Base-by-base conservation (phyloP, 2,888 invertebrate genomes). In the Ophioninae sp. region DNA sequence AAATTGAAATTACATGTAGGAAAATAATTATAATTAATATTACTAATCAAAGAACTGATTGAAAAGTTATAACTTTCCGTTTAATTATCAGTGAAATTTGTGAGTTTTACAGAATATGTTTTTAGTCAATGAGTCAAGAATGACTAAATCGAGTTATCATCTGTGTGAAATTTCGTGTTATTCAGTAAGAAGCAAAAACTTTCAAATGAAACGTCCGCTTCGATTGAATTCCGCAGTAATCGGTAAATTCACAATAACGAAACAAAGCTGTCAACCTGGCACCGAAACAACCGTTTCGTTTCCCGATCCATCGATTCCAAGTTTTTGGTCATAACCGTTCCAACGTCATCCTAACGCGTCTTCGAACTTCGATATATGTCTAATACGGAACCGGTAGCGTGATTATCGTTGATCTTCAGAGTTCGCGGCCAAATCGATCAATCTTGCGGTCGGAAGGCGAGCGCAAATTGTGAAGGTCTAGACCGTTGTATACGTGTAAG, bases 341-440 rank as follows among this genome's bases (percentile, higher is more conserved):
- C 68, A 68, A 50, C 50, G 39, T 50, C 50, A 23, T 50, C 23
- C 50, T 13, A 17, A 17, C 50, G 50, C 17, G 50, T 50, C 50
- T 13, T 17, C 50, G 3, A 50, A 50, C 50, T 5, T 50, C 50
- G 17, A 50, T 59, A 5, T 21, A 20, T 10, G 41, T 21, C 30
- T 62, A 50, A 30, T 39, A 20, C 17, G 21, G 13, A 41, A 67
- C 39, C 41, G 23, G 39, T n/a, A 8, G 20, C 37, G 56, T 20
- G 50, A 74, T 61, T 62, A 44, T 62, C 59, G 57, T 72, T 62
- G 59, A 67, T 57, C 21, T 81, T 81, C 56, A 69, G 70, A 77
- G 74, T 75, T 84, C 74, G 81, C 61, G 81, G 83, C 81, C 83
- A 84, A 81, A 84, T 84, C 81, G 81, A 81, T 84, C 81, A 84